Conservation (phyloP, 2,888 invertebrate species). For the Ecdyonurus torrentis region DNA sequence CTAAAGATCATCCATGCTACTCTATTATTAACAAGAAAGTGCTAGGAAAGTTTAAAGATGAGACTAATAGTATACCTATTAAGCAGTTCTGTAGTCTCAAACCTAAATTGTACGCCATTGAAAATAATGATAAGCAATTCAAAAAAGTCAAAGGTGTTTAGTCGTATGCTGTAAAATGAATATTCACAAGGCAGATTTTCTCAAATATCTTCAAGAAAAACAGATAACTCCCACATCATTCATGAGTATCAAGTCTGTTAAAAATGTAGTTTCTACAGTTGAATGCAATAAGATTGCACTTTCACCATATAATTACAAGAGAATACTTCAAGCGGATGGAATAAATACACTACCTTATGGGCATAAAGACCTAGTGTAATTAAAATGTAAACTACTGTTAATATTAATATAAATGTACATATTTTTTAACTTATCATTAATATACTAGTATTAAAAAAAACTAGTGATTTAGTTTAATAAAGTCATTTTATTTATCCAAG, state of each 20-base stretch:
- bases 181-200: background rate
- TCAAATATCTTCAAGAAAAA: background rate
- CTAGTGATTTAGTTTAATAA: too few species aligned
- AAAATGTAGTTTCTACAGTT: background rate
- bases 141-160: background rate
- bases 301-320: background rate
- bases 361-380: too few species aligned
- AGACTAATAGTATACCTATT: background rate
- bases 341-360: background rate
- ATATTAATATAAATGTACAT: too few species aligned
- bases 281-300: background rate
- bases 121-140: too few species aligned
- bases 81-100: background rate
- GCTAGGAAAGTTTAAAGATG: background rate
- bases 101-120: background rate
- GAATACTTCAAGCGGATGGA: background rate
- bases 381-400: too few species aligned
- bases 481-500: too few species aligned
- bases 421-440: too few species aligned
- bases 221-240: background rate
- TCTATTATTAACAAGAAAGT: background rate
- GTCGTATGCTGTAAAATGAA: background rate
- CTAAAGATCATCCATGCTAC: background rate
- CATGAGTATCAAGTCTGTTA: background rate
- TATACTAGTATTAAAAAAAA: too few species aligned